Percentiles rank a stretch among this genome's conserved stretches.
phyloP scores from a whole-genome alignment of 1,140 invertebrate genomes.

The Drosophila serrata region DNA sequence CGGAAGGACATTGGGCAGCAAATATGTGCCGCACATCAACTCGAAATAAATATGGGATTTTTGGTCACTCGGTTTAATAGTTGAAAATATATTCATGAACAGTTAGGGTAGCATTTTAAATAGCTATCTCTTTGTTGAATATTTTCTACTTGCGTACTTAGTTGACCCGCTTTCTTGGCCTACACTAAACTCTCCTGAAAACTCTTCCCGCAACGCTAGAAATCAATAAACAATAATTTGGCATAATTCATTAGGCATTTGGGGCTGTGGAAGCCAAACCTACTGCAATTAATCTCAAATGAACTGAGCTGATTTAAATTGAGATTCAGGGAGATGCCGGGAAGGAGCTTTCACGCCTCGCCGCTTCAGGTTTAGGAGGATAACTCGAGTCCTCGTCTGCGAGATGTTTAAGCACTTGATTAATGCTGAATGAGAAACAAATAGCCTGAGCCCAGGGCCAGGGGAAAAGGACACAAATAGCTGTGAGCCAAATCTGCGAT shows the following conservation, averaged over 20 bases:
- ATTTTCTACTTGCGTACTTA: no score
- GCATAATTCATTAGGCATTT: slow-evolving; percentile 59
- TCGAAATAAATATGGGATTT: background rate
- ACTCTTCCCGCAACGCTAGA: slow-evolving; percentile 2
- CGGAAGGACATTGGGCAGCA: slow-evolving; percentile 4
- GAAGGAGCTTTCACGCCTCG: slow-evolving; percentile 58
- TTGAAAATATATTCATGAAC: background rate
- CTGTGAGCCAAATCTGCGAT: slow-evolving; percentile 25
- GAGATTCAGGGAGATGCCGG: background rate
- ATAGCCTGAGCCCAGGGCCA: background rate
- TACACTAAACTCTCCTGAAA: background rate
- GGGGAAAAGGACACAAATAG: slow-evolving; percentile 4
- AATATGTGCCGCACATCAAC: background rate
- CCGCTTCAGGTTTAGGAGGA: slow-evolving; percentile 40
- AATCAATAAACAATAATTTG: slow-evolving; percentile 59
- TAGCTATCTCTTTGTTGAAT: no score
- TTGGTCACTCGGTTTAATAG: no score
- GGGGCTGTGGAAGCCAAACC: slow-evolving; percentile 15
- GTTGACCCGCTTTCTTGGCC: background rate
- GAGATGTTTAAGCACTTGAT: slow-evolving; percentile 60
- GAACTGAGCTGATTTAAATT: slow-evolving; percentile 59
- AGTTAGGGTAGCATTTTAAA: background rate
- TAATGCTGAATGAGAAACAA: slow-evolving; percentile 56
- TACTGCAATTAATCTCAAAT: slow-evolving; percentile 74
- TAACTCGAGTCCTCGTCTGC: slow-evolving; percentile 16